A percentile compares a stretch with the other conserved stretches of the same genome.
These are phyloP conservation scores for Istiophorus platypterus DNA, from an alignment of 2,113 vertebrate species.

Conservation along the genomic window DNA sequence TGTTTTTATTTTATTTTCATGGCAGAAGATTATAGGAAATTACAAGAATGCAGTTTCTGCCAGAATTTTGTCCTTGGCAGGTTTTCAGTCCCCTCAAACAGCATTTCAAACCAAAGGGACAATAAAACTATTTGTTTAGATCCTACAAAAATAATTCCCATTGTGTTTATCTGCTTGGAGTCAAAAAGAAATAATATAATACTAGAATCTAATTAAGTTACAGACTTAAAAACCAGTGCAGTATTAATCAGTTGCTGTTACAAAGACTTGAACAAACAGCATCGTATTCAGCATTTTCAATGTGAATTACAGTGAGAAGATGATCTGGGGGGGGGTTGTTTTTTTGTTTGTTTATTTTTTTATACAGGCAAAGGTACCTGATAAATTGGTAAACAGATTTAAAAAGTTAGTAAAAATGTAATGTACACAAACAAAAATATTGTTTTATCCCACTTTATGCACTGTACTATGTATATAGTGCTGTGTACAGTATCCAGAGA, in stretches of 20 bases:
- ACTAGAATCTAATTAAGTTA: neutral
- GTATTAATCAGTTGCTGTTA: neutral
- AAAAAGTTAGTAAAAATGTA: neutral
- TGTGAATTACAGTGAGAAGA: neutral
- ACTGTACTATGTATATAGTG: slow-evolving; percentile 3
- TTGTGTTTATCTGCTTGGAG: slow-evolving; percentile 13
- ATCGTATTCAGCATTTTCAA: slow-evolving; percentile 20
- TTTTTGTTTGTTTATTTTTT: neutral
- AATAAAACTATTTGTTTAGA: slow-evolving; percentile 24
- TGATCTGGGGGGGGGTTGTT: neutral
- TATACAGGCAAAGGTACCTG: neutral
- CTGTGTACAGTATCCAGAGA: neutral
- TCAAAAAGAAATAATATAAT: slow-evolving; percentile 3
- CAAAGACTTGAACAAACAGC: neutral
- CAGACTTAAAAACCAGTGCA: slow-evolving; percentile 5
- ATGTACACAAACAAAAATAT: neutral
- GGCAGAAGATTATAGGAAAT: slow-evolving; percentile 37
- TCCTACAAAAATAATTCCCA: neutral
- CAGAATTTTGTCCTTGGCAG: slow-evolving; percentile 35
- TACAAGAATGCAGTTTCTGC: slow-evolving; percentile 37
- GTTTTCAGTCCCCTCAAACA: slow-evolving; percentile 11
- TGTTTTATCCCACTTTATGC: slow-evolving; percentile 1
- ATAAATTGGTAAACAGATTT: neutral
- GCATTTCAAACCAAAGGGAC: slow-evolving; percentile 34
- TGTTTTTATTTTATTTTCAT: slow-evolving; percentile 5